Base-by-base conservation (phyloP, 1,140 invertebrate species). In the Macrotrachela quadricornifera region DNA sequence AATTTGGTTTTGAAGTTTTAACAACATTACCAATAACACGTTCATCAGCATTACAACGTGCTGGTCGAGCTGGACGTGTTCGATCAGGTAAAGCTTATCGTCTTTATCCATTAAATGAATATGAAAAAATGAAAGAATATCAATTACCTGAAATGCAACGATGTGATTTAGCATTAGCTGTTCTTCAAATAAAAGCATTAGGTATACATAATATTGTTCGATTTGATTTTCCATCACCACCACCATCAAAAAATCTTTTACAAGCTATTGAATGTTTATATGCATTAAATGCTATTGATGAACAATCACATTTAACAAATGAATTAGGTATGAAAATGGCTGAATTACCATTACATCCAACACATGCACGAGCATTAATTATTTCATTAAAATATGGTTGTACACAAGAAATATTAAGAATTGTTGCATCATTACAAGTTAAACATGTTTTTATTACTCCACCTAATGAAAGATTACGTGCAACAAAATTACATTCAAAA, bases 61-160 rank as follows among this genome's bases (percentile, higher is more conserved):
- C 88, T 9, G 91, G 91, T 0, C 71, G 92, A 54, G 85, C 88
- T 10, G 92, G 91, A 0, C 72, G 94, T 43, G 75, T 82, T 6
- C 71, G 77, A 51, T 71, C 79, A 1, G 92, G 94, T 41, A 85
- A 90, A 71, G 81, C 80, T 16, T 80, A 74, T 63, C 68, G 75
- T 50, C 57, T 77, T 0, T 77, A 75, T 59, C 69, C 75, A 14
- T 85, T 96, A 68, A 61, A 68, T 41, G 79, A 81, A 30, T 91
- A 76, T 63, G 64, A 78, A 1, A 78, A 80, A 51, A 62, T 96
- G 10, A 67, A 76, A 0, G 43, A 40, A 30, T 73, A 76, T 16
- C 82, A 81, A 0, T 78, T 83, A 6, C 88, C 91, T 0, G 90
- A 97, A 73, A 90, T 97, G 76, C 82, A 85, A 58, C 67, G 94